A percentile compares a stretch with the other conserved stretches of the same genome.
These are phyloP conservation scores for Pomacea canaliculata DNA, from an alignment of 2,888 invertebrate species.

Conservation along the genomic window DNA sequence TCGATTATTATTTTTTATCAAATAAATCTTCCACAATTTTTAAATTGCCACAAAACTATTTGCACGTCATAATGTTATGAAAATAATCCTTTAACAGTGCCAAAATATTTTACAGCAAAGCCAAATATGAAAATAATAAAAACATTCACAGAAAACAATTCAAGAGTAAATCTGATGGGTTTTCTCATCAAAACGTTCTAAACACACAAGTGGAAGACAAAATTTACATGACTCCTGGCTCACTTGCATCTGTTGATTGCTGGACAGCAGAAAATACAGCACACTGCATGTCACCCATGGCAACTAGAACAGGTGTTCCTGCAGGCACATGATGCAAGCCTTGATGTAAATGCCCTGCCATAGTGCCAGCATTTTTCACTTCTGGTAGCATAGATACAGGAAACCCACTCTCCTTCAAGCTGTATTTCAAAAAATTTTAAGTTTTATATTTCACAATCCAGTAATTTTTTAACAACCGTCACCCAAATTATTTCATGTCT, in stretches of 20 bases:
- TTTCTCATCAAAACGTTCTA: too few relatives aligned
- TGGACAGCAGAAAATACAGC: slow-evolving; percentile 84
- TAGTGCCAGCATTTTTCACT: slow-evolving; percentile 75
- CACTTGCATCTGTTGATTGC: slow-evolving; percentile 72
- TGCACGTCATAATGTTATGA: too few relatives aligned
- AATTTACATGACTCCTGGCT: neutral
- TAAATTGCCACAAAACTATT: neutral
- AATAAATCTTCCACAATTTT: neutral
- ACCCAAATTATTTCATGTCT: too few relatives aligned
- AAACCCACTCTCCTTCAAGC: slow-evolving; percentile 75
- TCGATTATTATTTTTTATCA: neutral
- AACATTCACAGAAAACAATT: too few relatives aligned
- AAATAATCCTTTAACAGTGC: too few relatives aligned
- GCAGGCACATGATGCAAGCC: slow-evolving; percentile 83
- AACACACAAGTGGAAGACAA: too few relatives aligned
- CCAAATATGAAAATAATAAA: too few relatives aligned
- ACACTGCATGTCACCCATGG: slow-evolving; percentile 86
- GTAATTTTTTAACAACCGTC: too few relatives aligned
- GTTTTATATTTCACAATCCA: too few relatives aligned
- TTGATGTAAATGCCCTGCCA: slow-evolving; percentile 77
- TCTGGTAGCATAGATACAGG: slow-evolving; percentile 80
- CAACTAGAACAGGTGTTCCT: slow-evolving; percentile 81
- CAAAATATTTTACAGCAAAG: too few relatives aligned
- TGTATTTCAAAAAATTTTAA: too few relatives aligned
- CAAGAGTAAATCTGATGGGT: too few relatives aligned